Evolutionary conservation across 2,113 vertebrate genomes (phyloP), one percentile per base, ranked within the genome.

Genomic region (Neolamprologus modestus): DNA sequence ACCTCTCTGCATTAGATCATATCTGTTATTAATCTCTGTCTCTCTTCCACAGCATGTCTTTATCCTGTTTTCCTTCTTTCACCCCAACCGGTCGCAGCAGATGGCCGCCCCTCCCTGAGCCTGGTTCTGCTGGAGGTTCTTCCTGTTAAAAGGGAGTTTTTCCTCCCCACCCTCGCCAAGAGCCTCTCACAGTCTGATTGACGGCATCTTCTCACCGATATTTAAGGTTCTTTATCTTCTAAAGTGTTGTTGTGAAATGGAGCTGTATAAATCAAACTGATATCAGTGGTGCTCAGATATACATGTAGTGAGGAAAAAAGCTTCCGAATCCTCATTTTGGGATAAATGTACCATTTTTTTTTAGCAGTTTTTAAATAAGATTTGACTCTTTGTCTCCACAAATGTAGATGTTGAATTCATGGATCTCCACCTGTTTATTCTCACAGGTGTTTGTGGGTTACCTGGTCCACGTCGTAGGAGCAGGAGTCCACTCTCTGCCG

Each of bases 391-490:
- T 35, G 31, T 8, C 3, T 68, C 63, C 3, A 24, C n/a, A 40
- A 2, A 71, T 42, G n/a, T 42, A 28, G 42, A 76, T 31, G 6
- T 28, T 9, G 5, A 0, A 73, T 71, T 47, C 10, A 5, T 8
- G 14, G 14, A 47, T 6, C 45, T 78, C 71, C 6, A 31, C 26
- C 26, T 0, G 26, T 50, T 28, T 19, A 78, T 50, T 76, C 16
- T 76, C 42, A 31, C 24, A 47, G 71, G 42, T 0, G 42, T 76
- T 78, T 78, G 35, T 8, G 81, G 3, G 9, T 81, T 94, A 99
- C 98, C 98, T 99, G 98, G 96, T 99, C 99, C 91, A 99, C 90
- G 93, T 99, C 98, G 1, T 99, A 99, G 89, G 97, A 98, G 94
- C 99, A 99, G 71, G 99, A 99, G 95, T 99, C 99, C 68, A 99